Percentiles rank a stretch among this genome's conserved stretches.
Conservation (phyloP, 2,797 vertebrate genomes). For the Poeciliopsis presidionis region DNA sequence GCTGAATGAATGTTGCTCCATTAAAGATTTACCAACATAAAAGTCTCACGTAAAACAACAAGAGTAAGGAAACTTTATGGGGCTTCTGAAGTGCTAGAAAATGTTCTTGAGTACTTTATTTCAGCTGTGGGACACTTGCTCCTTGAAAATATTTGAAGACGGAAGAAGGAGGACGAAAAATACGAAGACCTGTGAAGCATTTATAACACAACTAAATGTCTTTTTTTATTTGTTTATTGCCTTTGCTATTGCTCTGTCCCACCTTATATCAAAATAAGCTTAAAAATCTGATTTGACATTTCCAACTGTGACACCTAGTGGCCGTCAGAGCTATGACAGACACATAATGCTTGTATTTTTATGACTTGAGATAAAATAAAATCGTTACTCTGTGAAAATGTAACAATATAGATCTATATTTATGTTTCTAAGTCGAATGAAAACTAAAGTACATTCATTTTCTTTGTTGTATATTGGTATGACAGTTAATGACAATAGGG, state of each 20-base stretch:
- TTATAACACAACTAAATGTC: neutral
- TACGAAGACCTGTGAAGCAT: neutral
- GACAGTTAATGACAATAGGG: neutral
- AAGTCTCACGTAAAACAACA: neutral
- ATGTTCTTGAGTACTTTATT: neutral
- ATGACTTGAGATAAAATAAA: neutral
- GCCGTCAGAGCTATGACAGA: neutral
- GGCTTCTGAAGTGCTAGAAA: neutral
- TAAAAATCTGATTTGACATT: neutral
- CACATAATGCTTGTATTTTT: neutral
- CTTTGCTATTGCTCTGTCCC: neutral
- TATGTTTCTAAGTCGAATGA: neutral
- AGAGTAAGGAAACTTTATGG: neutral
- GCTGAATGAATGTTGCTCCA: neutral
- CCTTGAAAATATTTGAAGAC: neutral
- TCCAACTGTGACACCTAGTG: neutral
- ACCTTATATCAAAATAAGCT: neutral
- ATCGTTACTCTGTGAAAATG: neutral
- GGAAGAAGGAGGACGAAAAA: neutral
- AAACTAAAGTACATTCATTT: neutral
- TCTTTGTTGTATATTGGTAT: neutral
- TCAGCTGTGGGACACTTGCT: neutral
- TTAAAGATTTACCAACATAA: neutral
- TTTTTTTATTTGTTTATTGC: neutral
- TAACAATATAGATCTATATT: neutral